Evolutionary conservation across 2,113 vertebrate species (phyloP).

Genomic region (Emberiza fucata): DNA sequence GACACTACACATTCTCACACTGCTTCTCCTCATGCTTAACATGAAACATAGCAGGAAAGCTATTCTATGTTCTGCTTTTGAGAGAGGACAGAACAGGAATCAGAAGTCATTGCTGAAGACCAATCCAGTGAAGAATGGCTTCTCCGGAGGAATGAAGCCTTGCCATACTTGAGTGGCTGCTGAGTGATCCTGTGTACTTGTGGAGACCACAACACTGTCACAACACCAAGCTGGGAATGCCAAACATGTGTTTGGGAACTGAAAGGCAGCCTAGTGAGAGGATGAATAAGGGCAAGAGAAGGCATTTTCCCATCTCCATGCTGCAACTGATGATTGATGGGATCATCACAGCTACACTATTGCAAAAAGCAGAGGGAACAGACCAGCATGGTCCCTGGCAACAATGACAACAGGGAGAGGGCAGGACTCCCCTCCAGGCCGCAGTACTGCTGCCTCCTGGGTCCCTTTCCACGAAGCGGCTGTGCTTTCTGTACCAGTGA

Average conservation of each 20-base stretch:
- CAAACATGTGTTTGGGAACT: neutral
- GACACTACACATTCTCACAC: neutral
- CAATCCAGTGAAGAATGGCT: neutral
- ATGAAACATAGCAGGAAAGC: fast-evolving
- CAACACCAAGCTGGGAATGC: neutral
- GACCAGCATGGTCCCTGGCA: fast-evolving
- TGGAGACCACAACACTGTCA: neutral
- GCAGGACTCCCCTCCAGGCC: neutral
- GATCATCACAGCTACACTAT: neutral
- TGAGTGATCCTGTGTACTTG: neutral
- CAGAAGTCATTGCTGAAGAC: neutral
- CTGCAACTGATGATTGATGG: neutral
- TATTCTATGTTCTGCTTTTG: neutral
- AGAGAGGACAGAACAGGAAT: neutral
- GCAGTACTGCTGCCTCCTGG: fast-evolving
- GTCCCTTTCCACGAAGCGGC: fast-evolving
- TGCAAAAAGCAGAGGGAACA: neutral
- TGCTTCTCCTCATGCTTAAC: neutral
- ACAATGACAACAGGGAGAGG: neutral
- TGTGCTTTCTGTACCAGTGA: fast-evolving
- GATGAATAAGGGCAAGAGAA: neutral
- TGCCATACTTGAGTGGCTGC: neutral
- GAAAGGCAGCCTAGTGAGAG: neutral
- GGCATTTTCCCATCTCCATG: neutral
- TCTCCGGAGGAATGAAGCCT: neutral